Percentiles rank a stretch among this genome's conserved stretches.
Evolutionary conservation across 2,113 vertebrate species (phyloP).

Genomic region (Felis chaus): DNA sequence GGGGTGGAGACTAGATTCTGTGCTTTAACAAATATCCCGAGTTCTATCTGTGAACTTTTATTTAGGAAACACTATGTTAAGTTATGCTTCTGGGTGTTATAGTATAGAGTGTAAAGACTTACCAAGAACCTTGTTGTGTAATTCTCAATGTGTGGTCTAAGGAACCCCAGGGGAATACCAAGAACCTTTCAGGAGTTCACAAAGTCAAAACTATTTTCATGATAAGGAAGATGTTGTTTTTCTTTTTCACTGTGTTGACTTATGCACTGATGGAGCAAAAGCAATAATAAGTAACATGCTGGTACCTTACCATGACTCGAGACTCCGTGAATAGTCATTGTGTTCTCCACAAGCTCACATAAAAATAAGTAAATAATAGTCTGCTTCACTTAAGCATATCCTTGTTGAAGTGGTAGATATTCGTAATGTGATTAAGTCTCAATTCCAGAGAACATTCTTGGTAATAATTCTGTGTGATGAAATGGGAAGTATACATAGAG

Average conservation of each 20-base stretch:
- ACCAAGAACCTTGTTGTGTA: neutral
- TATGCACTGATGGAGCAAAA: neutral
- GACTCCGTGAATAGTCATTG: fast-evolving
- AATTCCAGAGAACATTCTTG: neutral
- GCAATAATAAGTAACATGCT: too few species aligned
- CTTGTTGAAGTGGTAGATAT: neutral
- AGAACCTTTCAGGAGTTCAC: neutral
- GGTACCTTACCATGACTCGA: neutral
- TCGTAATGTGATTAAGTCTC: neutral
- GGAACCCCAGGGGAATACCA: neutral
- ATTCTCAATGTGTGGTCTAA: neutral
- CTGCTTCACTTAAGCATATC: neutral
- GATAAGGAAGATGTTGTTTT: neutral
- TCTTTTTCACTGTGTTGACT: neutral
- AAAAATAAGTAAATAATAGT: neutral
- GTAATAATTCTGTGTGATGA: neutral
- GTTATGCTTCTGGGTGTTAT: neutral
- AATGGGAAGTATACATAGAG: neutral
- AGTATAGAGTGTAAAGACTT: neutral
- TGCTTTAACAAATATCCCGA: neutral
- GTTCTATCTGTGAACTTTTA: neutral
- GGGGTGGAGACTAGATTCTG: neutral
- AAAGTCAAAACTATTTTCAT: neutral
- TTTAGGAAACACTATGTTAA: neutral
- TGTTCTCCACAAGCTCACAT: neutral